These are phyloP conservation scores for Oenanthe oenanthe DNA, from an alignment of 2,113 vertebrate genomes.

Conservation along the genomic window DNA sequence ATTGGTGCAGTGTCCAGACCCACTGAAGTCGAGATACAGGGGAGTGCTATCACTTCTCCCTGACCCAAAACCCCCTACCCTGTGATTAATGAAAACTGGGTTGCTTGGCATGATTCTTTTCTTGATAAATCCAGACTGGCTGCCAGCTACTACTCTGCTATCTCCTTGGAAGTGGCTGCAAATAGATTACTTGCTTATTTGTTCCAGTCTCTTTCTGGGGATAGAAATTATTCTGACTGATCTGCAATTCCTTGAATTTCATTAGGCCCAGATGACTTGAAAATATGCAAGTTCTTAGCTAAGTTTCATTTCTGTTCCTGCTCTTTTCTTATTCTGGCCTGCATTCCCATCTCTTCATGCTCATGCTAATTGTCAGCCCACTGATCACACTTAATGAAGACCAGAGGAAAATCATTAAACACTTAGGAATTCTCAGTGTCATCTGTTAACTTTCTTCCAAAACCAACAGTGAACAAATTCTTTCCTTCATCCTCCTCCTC, in stretches of 20 bases:
- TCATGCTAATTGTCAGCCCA: neutral
- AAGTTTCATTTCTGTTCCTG: neutral
- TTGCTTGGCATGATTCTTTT: neutral
- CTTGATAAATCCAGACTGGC: neutral
- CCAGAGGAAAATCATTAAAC: constrained; percentile 2
- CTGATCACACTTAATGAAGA: neutral
- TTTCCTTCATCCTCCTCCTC: neutral
- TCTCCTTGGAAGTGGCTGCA: constrained; percentile 10
- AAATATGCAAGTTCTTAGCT: neutral
- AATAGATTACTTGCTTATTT: constrained; percentile 55
- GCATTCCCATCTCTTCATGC: neutral
- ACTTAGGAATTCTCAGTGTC: neutral
- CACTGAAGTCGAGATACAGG: neutral
- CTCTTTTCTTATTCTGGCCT: neutral
- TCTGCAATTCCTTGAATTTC: constrained; percentile 36
- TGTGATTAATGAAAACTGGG: neutral
- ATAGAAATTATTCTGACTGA: constrained; percentile 38
- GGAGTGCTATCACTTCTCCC: neutral
- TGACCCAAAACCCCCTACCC: neutral
- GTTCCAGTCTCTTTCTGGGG: constrained; percentile 52
- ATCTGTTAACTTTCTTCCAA: neutral
- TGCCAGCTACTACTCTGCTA: constrained; percentile 1
- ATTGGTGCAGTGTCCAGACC: neutral
- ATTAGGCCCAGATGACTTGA: neutral
- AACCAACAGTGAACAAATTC: neutral